Conservation (phyloP, 2,113 vertebrate species). For the Cephalophus harveyi region DNA sequence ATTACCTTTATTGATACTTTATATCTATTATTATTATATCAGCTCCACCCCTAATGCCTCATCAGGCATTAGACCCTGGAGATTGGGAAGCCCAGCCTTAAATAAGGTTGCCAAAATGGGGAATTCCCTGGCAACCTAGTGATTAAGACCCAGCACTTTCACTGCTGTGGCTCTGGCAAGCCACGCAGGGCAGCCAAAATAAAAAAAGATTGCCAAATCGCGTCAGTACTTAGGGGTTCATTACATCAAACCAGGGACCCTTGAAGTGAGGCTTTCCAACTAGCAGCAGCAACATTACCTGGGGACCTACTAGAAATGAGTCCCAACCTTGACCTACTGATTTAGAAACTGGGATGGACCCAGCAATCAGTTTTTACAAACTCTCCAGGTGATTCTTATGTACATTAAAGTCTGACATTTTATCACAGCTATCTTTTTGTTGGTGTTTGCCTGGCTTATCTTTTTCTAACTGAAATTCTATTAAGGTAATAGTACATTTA, state of each 20-base stretch:
- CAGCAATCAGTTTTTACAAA: not conserved
- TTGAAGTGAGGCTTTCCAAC: not conserved
- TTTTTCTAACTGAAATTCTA: not conserved
- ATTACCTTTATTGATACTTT: not conserved
- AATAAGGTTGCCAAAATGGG: not conserved
- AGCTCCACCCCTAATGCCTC: not conserved
- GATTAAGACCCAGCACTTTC: not conserved
- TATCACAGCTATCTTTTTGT: not conserved
- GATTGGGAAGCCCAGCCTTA: not conserved
- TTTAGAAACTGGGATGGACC: not conserved
- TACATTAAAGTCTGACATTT: not conserved
- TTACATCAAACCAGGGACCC: not conserved
- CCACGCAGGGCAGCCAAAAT: not conserved
- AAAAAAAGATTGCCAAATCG: not conserved
- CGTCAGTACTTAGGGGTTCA: not conserved
- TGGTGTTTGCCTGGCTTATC: not conserved
- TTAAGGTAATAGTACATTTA: not conserved
- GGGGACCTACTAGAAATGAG: not conserved
- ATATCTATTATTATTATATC: not conserved
- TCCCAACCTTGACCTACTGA: not conserved
- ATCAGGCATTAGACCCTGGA: not conserved
- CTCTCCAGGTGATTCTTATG: not conserved
- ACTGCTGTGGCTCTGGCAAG: not conserved
- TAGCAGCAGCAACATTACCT: not conserved
- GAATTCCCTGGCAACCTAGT: not conserved